phyloP scores from a whole-genome alignment of 1,140 invertebrate species.

The Plectus sambesii region DNA sequence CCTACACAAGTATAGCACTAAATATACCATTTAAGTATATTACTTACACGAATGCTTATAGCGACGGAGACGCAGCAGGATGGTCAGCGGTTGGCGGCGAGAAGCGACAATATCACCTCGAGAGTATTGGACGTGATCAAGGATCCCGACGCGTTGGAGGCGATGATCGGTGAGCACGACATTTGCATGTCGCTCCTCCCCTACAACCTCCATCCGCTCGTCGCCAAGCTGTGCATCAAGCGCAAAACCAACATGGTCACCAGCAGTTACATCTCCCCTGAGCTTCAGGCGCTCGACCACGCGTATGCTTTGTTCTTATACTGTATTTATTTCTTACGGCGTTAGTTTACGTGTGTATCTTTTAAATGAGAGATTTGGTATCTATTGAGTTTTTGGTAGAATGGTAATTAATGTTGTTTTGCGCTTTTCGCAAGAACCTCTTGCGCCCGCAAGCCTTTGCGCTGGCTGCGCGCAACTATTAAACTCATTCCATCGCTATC shows the following conservation, averaged over 20 bases:
- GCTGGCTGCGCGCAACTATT: too few relatives aligned
- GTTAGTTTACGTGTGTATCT: too few relatives aligned
- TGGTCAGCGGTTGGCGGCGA: conserved; percentile 64
- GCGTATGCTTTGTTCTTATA: conserved; percentile 12
- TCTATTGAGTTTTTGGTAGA: too few relatives aligned
- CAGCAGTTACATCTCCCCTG: conserved; percentile 77
- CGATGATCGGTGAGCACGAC: conserved; percentile 63
- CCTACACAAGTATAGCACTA: too few relatives aligned
- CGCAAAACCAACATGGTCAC: conserved; percentile 83
- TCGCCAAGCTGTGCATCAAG: conserved; percentile 73
- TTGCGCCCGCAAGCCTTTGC: too few relatives aligned
- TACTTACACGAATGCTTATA: too few relatives aligned
- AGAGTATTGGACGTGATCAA: conserved; percentile 68
- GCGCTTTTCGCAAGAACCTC: too few relatives aligned
- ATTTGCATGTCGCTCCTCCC: conserved; percentile 77
- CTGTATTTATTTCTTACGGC: too few relatives aligned
- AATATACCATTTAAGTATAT: too few relatives aligned
- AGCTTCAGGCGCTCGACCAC: conserved; percentile 56
- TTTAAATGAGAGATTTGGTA: too few relatives aligned
- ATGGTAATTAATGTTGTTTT: too few relatives aligned
- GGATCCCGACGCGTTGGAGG: conserved; percentile 58
- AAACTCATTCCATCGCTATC: too few relatives aligned
- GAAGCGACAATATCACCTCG: conserved; percentile 66
- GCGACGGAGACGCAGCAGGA: conserved; percentile 76
- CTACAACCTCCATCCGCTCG: conserved; percentile 68